These are phyloP conservation scores for Argentina silus DNA, from an alignment of 2,797 vertebrate genomes.

Conservation along the genomic window DNA sequence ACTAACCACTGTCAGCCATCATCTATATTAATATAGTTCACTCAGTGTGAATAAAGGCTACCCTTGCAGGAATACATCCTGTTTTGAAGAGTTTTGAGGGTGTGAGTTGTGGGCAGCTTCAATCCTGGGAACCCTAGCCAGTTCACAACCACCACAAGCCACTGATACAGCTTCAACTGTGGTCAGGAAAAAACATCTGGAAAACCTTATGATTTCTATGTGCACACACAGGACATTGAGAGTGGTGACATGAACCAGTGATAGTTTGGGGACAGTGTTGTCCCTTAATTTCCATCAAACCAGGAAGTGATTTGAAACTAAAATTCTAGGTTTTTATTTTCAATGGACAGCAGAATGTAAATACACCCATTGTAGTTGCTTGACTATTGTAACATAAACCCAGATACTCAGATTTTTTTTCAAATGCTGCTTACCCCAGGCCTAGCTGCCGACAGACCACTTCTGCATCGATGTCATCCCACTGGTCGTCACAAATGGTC, in stretches of 20 bases:
- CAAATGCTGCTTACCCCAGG: constrained; percentile 63
- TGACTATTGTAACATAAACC: too few relatives aligned
- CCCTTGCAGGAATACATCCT: background rate
- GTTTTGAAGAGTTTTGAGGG: background rate
- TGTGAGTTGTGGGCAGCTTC: background rate
- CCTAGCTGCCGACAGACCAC: constrained; percentile 78
- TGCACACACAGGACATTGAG: background rate
- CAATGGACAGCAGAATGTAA: too few relatives aligned
- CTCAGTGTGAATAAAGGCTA: constrained; percentile 18
- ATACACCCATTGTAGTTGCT: too few relatives aligned
- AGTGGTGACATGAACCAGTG: too few relatives aligned
- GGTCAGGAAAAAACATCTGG: background rate
- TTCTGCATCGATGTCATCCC: constrained; percentile 77
- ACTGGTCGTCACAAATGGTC: constrained; percentile 74
- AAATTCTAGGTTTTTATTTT: too few relatives aligned
- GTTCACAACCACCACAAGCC: background rate
- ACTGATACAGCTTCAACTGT: background rate
- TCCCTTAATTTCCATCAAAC: background rate
- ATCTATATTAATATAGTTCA: constrained; percentile 48
- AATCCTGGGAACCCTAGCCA: background rate
- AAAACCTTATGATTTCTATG: background rate
- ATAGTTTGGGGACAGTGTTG: too few relatives aligned
- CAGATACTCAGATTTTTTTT: too few relatives aligned
- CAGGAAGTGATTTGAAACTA: too few relatives aligned
- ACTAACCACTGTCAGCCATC: constrained; percentile 18